A percentile compares a stretch with the other conserved stretches of the same genome.
Conservation (phyloP, 2,888 invertebrate genomes). For the Sympetrum striolatum region DNA sequence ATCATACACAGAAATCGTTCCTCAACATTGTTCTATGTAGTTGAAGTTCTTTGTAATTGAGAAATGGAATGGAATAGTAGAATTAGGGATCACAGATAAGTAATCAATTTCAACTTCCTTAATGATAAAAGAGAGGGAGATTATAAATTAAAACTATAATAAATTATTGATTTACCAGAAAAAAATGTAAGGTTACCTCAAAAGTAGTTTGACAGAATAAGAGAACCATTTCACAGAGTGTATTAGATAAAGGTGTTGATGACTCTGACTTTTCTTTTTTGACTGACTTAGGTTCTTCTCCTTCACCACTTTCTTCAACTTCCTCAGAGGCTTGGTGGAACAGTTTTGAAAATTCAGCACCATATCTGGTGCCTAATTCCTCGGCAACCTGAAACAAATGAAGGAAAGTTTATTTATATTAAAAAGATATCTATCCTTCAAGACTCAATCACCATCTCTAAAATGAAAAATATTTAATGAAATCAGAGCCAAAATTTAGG, state of each 20-base stretch:
- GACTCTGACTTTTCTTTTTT: slow-evolving; percentile 26
- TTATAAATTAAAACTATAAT: too few relatives aligned
- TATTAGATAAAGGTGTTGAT: slow-evolving; percentile 61
- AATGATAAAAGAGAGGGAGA: too few relatives aligned
- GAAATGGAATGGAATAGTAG: neutral
- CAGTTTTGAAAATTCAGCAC: neutral
- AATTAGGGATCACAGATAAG: neutral
- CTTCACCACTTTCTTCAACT: neutral
- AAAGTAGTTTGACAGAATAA: slow-evolving; percentile 68
- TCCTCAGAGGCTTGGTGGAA: neutral
- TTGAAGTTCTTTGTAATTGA: too few relatives aligned
- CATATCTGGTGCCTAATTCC: slow-evolving; percentile 6
- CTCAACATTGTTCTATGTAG: too few relatives aligned
- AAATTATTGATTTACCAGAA: too few relatives aligned
- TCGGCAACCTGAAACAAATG: slow-evolving; percentile 44
- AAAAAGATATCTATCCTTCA: too few relatives aligned
- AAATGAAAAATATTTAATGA: too few relatives aligned
- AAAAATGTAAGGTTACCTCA: neutral
- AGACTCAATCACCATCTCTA: too few relatives aligned
- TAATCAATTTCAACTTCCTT: too few relatives aligned
- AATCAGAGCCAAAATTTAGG: too few relatives aligned
- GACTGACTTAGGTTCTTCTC: neutral
- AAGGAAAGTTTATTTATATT: neutral
- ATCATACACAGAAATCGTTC: too few relatives aligned
- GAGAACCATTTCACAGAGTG: slow-evolving; percentile 67